These are phyloP conservation scores for Sisyra terminalis DNA, from an alignment of 2,888 invertebrate genomes.

Conservation along the genomic window DNA sequence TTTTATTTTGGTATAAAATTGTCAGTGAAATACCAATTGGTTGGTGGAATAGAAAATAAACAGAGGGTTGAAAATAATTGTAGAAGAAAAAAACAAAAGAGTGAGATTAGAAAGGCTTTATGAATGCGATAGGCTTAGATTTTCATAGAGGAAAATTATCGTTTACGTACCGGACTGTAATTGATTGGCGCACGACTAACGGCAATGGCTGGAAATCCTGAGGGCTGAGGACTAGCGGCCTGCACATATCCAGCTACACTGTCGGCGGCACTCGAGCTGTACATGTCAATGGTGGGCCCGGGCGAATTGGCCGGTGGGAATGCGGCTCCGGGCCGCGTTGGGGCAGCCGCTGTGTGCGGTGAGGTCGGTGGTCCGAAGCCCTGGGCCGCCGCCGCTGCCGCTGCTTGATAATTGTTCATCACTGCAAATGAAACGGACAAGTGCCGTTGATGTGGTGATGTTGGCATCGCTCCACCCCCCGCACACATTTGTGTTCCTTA, in stretches of 20 bases:
- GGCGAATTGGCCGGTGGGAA: conserved; percentile 90
- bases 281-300: conserved; percentile 82
- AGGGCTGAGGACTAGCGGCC: conserved; percentile 93
- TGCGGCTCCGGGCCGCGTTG: conserved; percentile 48
- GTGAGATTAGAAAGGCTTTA: no score
- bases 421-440: conserved; percentile 40
- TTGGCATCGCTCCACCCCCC: no score
- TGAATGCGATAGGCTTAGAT: no score
- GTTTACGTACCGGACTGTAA: conserved; percentile 72
- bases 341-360: conserved; percentile 48
- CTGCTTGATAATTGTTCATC: conserved; percentile 91
- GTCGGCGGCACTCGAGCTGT: conserved; percentile 69
- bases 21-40: no score
- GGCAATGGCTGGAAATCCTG: conserved; percentile 86
- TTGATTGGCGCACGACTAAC: conserved; percentile 86
- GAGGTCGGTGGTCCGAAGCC: conserved; percentile 71
- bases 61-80: no score
- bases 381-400: conserved; percentile 56
- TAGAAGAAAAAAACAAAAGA: no score
- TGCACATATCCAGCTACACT: conserved; percentile 85
- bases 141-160: no score
- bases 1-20: no score
- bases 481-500: no score
- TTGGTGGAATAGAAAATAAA: no score
- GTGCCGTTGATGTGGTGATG: background rate